Conservation (phyloP, 1,140 invertebrate species). For the Diabrotica virgifera region DNA sequence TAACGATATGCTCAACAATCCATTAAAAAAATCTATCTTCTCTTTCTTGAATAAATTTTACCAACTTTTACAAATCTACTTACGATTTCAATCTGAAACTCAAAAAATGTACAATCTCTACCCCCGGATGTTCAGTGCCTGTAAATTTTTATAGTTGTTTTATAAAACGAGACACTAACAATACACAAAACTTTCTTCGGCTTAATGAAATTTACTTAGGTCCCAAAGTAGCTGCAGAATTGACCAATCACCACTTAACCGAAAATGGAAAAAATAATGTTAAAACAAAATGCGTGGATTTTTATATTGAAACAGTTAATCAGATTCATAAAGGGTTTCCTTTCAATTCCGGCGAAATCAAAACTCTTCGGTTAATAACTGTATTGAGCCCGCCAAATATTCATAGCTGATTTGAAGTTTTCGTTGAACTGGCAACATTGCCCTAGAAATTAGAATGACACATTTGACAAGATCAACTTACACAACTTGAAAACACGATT, state of each 20-base stretch:
- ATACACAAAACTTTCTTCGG: neutral
- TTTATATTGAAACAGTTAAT: too few relatives aligned
- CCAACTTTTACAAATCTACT: conserved; percentile 4
- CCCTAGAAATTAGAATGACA: too few relatives aligned
- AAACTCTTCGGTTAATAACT: neutral
- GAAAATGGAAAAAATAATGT: neutral
- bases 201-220: neutral
- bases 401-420: neutral
- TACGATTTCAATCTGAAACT: conserved; percentile 14
- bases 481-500: too few relatives aligned
- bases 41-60: conserved; percentile 13
- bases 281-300: neutral
- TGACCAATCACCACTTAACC: neutral
- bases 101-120: conserved; percentile 12
- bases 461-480: too few relatives aligned
- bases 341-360: neutral
- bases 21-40: conserved; percentile 6
- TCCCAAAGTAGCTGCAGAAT: too few relatives aligned
- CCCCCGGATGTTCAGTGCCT: neutral
- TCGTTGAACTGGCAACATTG: too few relatives aligned
- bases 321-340: neutral
- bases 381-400: neutral
- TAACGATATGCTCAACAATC: neutral
- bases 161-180: neutral
- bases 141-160: conserved; percentile 7